Evolutionary conservation across 2,888 invertebrate species (phyloP).

Genomic region (Odontomyia ornata): DNA sequence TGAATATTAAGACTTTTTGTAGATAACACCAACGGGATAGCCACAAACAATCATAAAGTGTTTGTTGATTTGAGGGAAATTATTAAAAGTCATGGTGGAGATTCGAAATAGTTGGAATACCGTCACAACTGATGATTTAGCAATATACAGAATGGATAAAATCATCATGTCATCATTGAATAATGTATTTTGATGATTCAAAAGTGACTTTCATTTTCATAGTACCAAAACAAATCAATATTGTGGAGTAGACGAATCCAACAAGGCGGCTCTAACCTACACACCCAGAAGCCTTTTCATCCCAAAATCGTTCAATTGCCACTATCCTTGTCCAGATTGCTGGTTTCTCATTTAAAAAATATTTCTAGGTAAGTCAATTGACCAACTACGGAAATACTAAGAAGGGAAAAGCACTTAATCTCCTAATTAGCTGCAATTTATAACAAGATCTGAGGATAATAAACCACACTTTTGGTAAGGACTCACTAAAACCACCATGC

Average conservation of each 20-base stretch:
- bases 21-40: constrained; percentile 5
- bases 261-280: background rate
- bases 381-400: background rate
- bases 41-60: constrained; percentile 24
- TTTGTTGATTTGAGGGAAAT: constrained; percentile 31
- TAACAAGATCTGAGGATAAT: constrained; percentile 44
- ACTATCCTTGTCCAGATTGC: too few species aligned
- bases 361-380: constrained; percentile 38
- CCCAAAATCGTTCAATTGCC: too few species aligned
- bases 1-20: background rate
- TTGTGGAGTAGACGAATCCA: constrained; percentile 1
- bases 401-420: constrained; percentile 46
- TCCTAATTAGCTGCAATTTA: constrained; percentile 50
- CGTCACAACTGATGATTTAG: constrained; percentile 46
- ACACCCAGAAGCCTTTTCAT: too few species aligned
- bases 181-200: constrained; percentile 52
- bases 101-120: constrained; percentile 46
- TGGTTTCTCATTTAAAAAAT: background rate
- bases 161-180: constrained; percentile 51
- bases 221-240: constrained; percentile 47
- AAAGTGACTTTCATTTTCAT: constrained; percentile 51
- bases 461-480: constrained; percentile 27
- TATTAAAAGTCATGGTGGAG: constrained; percentile 27
- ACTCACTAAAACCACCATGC: background rate
- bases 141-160: constrained; percentile 45